phyloP scores from a whole-genome alignment of 2,797 vertebrate genomes.

The Chelonia mydas region DNA sequence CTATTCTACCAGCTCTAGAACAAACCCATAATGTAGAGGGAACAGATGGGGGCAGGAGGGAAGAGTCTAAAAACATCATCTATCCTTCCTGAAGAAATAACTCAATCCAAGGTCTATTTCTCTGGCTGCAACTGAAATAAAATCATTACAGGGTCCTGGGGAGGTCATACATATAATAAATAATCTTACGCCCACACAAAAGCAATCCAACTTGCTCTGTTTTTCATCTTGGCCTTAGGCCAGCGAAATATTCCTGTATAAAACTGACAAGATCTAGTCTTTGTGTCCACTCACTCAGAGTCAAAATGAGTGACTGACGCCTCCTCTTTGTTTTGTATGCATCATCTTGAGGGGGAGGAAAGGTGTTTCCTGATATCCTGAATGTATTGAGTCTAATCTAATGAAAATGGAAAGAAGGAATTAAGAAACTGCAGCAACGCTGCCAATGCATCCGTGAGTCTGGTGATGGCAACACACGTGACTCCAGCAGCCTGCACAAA shows the following conservation, averaged over 20 bases:
- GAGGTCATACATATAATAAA: not conserved
- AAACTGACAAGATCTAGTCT: not conserved
- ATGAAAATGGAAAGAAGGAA: not conserved
- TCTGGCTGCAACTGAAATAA: not conserved
- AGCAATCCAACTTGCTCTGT: not conserved
- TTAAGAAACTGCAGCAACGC: not conserved
- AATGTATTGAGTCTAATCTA: not conserved
- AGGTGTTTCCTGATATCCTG: not conserved
- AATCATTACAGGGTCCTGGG: not conserved
- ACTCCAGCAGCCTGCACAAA: accelerated
- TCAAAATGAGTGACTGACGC: not conserved
- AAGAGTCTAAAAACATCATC: not conserved
- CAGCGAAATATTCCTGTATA: not conserved
- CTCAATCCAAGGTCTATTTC: not conserved
- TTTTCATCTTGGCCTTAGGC: not conserved
- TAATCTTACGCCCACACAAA: not conserved
- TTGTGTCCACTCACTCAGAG: not conserved
- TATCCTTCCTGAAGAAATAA: not conserved
- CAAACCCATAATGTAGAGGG: not conserved
- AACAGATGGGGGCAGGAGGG: not conserved
- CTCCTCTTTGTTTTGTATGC: not conserved
- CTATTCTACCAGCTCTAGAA: not conserved
- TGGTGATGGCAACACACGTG: not conserved
- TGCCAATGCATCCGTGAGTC: not conserved
- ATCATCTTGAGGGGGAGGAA: not conserved